A percentile compares a stretch with the other conserved stretches of the same genome.
Evolutionary conservation across 1,140 invertebrate genomes (phyloP).

Genomic region (Conus betulinus): DNA sequence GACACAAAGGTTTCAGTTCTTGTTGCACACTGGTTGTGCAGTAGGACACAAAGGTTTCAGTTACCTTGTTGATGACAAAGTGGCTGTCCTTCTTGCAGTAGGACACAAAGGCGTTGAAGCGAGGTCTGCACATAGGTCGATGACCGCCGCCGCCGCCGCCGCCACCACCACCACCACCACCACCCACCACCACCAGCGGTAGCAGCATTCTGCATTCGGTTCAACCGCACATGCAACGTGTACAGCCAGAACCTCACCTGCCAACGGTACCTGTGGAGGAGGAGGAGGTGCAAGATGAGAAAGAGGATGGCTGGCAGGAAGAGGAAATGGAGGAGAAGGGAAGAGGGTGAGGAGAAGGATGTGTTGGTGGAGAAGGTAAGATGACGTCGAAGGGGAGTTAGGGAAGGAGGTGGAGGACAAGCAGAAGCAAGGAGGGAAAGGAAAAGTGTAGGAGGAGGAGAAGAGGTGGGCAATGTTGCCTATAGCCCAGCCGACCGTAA

Average conservation of each 20-base stretch:
- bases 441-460: too few relatives aligned
- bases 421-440: too few relatives aligned
- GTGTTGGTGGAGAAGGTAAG: too few relatives aligned
- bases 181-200: too few relatives aligned
- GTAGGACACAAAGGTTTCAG: slow-evolving; percentile 28
- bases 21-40: slow-evolving; percentile 31
- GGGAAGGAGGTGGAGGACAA: too few relatives aligned
- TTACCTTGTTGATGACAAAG: slow-evolving; percentile 28
- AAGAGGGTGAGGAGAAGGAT: too few relatives aligned
- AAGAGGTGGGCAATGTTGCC: too few relatives aligned
- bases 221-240: slow-evolving; percentile 23
- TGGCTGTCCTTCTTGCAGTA: slow-evolving; percentile 32
- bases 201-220: neutral
- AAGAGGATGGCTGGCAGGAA: too few relatives aligned
- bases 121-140: neutral
- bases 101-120: slow-evolving; percentile 33
- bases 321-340: too few relatives aligned
- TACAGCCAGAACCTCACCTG: slow-evolving; percentile 35
- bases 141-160: neutral
- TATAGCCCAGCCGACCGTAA: too few relatives aligned
- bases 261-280: slow-evolving; percentile 31
- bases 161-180: neutral
- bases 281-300: too few relatives aligned
- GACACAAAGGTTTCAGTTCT: slow-evolving; percentile 13
- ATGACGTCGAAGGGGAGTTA: too few relatives aligned